These are phyloP conservation scores for Vespertilio murinus DNA, from an alignment of 2,797 vertebrate species.

Conservation along the genomic window DNA sequence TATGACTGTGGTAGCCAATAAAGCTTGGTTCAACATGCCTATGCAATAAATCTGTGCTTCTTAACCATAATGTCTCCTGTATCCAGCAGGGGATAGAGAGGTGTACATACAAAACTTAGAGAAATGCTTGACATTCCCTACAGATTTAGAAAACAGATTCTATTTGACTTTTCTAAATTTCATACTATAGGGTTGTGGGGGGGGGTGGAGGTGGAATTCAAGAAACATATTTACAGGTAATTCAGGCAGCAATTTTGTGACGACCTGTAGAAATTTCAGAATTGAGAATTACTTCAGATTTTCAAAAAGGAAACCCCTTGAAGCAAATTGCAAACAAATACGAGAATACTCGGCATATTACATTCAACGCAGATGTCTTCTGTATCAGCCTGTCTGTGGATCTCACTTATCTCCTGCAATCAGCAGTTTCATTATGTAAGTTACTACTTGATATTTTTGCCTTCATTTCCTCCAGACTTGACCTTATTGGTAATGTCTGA, in stretches of 20 bases:
- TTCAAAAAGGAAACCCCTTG: constrained; percentile 55
- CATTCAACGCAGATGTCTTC: neutral
- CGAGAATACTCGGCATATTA: neutral
- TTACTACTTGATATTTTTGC: neutral
- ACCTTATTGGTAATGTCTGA: constrained; percentile 1
- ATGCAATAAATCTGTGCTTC: neutral
- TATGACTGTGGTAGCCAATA: neutral
- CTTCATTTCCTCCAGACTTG: neutral
- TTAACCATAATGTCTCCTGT: neutral
- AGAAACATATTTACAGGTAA: neutral
- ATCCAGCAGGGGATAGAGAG: neutral
- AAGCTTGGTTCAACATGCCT: neutral
- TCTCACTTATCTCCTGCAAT: constrained; percentile 56
- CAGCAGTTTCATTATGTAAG: constrained; percentile 53
- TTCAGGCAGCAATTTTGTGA: constrained; percentile 38
- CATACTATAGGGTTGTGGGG: neutral
- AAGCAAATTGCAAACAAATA: constrained; percentile 44
- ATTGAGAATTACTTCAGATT: constrained; percentile 44
- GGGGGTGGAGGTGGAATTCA: neutral
- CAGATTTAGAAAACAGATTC: neutral
- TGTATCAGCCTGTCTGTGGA: constrained; percentile 15
- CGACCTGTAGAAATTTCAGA: constrained; percentile 49
- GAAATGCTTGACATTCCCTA: neutral
- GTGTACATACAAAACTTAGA: neutral
- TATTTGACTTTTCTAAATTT: neutral